Evolutionary conservation across 2,888 invertebrate species (phyloP).

Genomic region (Drosophila fulvimacula): DNA sequence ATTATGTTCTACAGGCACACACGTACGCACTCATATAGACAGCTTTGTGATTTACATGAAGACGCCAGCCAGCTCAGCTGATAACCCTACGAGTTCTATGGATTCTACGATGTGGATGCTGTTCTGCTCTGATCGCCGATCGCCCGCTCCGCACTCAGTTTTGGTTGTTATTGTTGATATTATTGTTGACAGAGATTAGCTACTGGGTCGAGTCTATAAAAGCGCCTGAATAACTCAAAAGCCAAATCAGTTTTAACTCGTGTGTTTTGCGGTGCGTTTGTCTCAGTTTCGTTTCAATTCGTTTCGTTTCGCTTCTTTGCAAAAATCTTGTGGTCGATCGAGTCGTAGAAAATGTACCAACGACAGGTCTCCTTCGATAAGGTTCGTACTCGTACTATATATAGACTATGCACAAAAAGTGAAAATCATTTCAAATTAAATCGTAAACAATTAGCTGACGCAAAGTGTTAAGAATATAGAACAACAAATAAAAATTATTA

Average conservation of each 20-base stretch:
- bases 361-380: constrained; percentile 82
- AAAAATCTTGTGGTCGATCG: constrained; percentile 4
- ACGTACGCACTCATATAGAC: not conserved
- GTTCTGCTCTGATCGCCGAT: constrained; percentile 26
- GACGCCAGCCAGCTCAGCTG: constrained; percentile 32
- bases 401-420: not conserved
- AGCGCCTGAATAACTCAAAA: constrained; percentile 51
- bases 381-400: constrained; percentile 62
- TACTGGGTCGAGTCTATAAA: constrained; percentile 74
- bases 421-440: constrained; percentile 10
- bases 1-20: not conserved
- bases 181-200: constrained; percentile 58
- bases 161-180: constrained; percentile 44
- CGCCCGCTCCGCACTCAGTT: constrained; percentile 25
- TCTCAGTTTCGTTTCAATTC: constrained; percentile 3
- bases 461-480: not conserved
- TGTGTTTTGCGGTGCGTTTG: constrained; percentile 45
- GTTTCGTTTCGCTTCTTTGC: not conserved
- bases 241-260: constrained; percentile 67
- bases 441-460: constrained; percentile 1
- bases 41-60: constrained; percentile 7
- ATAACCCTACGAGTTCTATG: constrained; percentile 44
- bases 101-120: constrained; percentile 32
- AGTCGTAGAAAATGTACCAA: constrained; percentile 72
- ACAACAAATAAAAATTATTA: not conserved